A percentile compares a stretch with the other conserved stretches of the same genome.
Conservation (phyloP, 2,888 invertebrate genomes). For the Gisinianus flammeolus region DNA sequence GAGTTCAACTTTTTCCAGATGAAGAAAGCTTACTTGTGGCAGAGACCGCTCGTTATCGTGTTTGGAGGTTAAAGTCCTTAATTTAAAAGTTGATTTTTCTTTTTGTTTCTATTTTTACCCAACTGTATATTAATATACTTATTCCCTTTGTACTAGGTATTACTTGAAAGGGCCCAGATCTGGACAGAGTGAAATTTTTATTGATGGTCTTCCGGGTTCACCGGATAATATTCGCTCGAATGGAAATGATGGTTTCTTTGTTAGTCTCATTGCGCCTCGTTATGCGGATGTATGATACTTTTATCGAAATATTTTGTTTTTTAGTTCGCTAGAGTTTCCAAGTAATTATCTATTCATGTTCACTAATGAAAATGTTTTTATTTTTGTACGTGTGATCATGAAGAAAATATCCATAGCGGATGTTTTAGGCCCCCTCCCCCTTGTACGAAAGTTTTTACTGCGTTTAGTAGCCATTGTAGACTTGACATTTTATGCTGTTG, state of each 20-base stretch:
- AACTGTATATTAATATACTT: too few relatives aligned
- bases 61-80: conserved; percentile 23
- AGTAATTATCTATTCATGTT: too few relatives aligned
- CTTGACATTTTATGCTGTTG: conserved; percentile 69
- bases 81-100: background rate
- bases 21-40: conserved; percentile 80
- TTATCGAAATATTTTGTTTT: background rate
- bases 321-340: too few relatives aligned
- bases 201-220: conserved; percentile 78
- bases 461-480: conserved; percentile 69
- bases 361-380: too few relatives aligned
- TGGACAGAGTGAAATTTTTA: conserved; percentile 78
- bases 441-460: conserved; percentile 70
- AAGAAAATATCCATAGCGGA: conserved; percentile 65
- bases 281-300: conserved; percentile 60
- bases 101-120: background rate
- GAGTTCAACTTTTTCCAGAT: conserved; percentile 80
- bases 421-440: conserved; percentile 69
- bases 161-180: conserved; percentile 80
- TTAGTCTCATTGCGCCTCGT: conserved; percentile 67
- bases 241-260: conserved; percentile 73
- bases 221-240: conserved; percentile 71
- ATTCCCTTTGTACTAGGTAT: conserved; percentile 64
- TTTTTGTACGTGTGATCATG: too few relatives aligned
- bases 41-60: conserved; percentile 67